Evolutionary conservation across 2,797 vertebrate genomes (phyloP).

Genomic region (Percopsis omiscomaycus): DNA sequence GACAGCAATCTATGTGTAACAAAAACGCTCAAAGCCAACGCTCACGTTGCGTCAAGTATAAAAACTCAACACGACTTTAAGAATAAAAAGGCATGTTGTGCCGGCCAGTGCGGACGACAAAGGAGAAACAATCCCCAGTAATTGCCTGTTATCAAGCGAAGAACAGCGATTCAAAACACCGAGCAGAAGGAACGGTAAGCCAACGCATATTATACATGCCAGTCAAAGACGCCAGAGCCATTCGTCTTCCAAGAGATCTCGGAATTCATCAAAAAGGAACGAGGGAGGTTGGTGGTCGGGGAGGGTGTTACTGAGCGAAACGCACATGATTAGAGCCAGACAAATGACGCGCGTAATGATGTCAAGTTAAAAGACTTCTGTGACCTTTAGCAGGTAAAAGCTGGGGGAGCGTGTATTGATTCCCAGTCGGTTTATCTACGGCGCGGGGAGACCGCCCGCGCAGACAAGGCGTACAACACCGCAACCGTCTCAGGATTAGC

Average conservation of each 20-base stretch:
- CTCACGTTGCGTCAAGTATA: slow-evolving; percentile 31
- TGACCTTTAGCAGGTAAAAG: slow-evolving; percentile 59
- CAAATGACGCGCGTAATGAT: slow-evolving; percentile 26
- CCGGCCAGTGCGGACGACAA: slow-evolving; percentile 47
- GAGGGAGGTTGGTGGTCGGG: background rate
- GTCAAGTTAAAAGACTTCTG: slow-evolving; percentile 34
- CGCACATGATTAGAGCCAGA: slow-evolving; percentile 36
- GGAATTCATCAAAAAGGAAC: slow-evolving; percentile 54
- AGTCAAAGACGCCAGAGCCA: slow-evolving; percentile 58
- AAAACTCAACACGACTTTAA: slow-evolving; percentile 49
- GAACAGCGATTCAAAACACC: slow-evolving; percentile 49
- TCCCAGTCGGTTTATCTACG: slow-evolving; percentile 58
- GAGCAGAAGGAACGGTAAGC: slow-evolving; percentile 32
- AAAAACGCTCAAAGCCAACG: background rate
- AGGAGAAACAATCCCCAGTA: slow-evolving; percentile 61
- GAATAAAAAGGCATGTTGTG: slow-evolving; percentile 31
- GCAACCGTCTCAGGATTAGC: slow-evolving; percentile 37
- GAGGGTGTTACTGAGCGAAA: slow-evolving; percentile 8
- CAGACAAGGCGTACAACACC: slow-evolving; percentile 32
- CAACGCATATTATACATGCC: slow-evolving; percentile 41
- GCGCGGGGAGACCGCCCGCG: slow-evolving; percentile 43
- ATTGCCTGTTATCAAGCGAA: slow-evolving; percentile 63
- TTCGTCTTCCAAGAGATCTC: slow-evolving; percentile 54
- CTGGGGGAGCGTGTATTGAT: slow-evolving; percentile 58
- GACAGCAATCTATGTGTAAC: background rate